Evolutionary conservation across 37 sponge, comb jelly and placozoan genomes (phyloP).

Genomic region (Theonella swinhoei): DNA sequence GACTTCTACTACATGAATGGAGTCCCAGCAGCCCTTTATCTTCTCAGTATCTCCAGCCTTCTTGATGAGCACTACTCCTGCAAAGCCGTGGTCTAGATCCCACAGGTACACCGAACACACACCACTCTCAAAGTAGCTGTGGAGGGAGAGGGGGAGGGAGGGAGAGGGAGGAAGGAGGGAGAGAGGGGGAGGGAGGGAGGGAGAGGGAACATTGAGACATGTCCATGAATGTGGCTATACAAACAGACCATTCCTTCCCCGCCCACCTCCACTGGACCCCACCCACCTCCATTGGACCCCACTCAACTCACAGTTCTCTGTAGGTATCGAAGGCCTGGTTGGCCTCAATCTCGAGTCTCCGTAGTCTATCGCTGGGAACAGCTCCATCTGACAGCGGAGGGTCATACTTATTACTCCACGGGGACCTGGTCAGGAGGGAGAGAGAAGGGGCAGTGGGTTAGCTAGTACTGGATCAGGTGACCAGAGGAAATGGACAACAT

Average conservation of each 20-base stretch:
- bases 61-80: constrained; percentile 95
- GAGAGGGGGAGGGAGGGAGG: not conserved
- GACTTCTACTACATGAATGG: constrained; percentile 97
- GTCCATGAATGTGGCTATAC: constrained; percentile 9
- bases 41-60: constrained; percentile 93
- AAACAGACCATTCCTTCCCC: constrained; percentile 17
- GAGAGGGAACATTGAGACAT: not conserved
- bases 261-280: constrained; percentile 63
- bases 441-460: not conserved
- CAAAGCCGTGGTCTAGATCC: constrained; percentile 97
- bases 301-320: constrained; percentile 88
- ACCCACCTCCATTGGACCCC: constrained; percentile 74
- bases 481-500: too few species aligned
- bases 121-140: constrained; percentile 93
- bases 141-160: not conserved
- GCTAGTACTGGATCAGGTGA: too few species aligned
- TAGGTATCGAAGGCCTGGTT: constrained; percentile 96
- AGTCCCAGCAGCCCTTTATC: constrained; percentile 98
- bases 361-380: constrained; percentile 81
- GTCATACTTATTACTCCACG: constrained; percentile 96
- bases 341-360: constrained; percentile 90
- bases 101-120: constrained; percentile 95
- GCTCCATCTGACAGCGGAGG: constrained; percentile 91
- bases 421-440: constrained; percentile 62
- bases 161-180: not conserved